phyloP scores from a whole-genome alignment of 1,140 invertebrate species.

The Pararge aegeria region DNA sequence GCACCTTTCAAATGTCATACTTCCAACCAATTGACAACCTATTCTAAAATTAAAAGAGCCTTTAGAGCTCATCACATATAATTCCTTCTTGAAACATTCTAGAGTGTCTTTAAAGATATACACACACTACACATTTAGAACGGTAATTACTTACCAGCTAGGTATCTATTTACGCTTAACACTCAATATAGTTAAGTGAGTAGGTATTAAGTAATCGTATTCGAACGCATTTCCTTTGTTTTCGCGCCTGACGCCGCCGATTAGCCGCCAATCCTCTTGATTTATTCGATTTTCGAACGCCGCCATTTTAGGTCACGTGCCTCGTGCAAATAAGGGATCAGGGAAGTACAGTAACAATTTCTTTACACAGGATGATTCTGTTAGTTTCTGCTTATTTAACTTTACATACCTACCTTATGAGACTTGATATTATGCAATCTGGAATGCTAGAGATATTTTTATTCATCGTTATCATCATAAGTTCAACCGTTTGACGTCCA shows the following conservation, averaged over 20 bases:
- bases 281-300: conserved; percentile 61
- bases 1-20: no score
- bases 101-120: no score
- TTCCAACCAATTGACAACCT: no score
- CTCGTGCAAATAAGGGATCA: conserved; percentile 52
- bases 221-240: conserved; percentile 32
- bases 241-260: conserved; percentile 47
- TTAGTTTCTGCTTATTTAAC: not conserved
- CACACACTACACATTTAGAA: no score
- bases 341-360: conserved; percentile 19
- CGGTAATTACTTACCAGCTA: not conserved
- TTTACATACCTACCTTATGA: not conserved
- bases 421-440: no score
- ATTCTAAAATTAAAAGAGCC: no score
- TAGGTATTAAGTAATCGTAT: not conserved
- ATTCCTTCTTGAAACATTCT: no score
- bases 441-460: no score
- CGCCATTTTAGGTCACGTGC: conserved; percentile 68
- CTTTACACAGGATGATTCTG: conserved; percentile 41
- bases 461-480: no score
- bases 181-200: conserved; percentile 4
- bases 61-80: no score
- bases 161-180: not conserved
- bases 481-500: no score
- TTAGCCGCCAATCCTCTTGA: conserved; percentile 72